Base-by-base conservation (phyloP, 2,797 vertebrate genomes). In the Channa striata region DNA sequence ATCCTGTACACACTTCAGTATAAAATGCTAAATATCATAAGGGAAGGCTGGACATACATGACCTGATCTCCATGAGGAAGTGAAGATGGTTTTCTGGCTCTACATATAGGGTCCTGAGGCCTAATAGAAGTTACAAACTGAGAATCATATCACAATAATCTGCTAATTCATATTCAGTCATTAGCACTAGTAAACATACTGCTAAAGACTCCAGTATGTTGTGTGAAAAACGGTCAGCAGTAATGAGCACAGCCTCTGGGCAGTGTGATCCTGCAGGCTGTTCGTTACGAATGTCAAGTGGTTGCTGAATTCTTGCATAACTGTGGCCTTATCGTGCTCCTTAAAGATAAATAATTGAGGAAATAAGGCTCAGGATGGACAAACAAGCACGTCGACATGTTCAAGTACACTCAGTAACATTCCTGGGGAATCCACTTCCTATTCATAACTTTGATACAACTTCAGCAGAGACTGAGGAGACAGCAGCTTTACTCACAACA, bases 201-300 rank as follows among this genome's bases (percentile, higher is more conserved):
- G 25, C 42, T 37, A n/a, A 59, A 34, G n/a, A 36, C 65, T 68
- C 1, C 20, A 51, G 66, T 48, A 11, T 65, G 60, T 8, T 70
- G 54, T 50, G 47, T 52, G 44, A 76, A 68, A n/a, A 19, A 59
- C 54, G 71, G 59, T 72, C 30, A 57, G 66, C 66, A 62, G 71
- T 68, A 57, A 79, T 67, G 80, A 82, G 82, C 6, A n/a, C 40
- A 70, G 75, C 74, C 69, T 65, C 46, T 49, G 47, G 72, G 51
- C 46, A 36, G 39, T 30, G 43, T 16, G 63, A 67, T 68, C 79
- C 72, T 59, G 51, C 42, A 62, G 79, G 56, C 59, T 51, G 61
- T 77, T 69, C 56, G 54, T n/a, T 50, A 25, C 6, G 11, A 68
- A 70, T 70, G 56, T 71, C 69, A 80, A 75, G 43, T 63, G 56